Evolutionary conservation across 2,888 invertebrate species (phyloP), one percentile per base, ranked within the genome.

Genomic region (Scrobipalpa costella): DNA sequence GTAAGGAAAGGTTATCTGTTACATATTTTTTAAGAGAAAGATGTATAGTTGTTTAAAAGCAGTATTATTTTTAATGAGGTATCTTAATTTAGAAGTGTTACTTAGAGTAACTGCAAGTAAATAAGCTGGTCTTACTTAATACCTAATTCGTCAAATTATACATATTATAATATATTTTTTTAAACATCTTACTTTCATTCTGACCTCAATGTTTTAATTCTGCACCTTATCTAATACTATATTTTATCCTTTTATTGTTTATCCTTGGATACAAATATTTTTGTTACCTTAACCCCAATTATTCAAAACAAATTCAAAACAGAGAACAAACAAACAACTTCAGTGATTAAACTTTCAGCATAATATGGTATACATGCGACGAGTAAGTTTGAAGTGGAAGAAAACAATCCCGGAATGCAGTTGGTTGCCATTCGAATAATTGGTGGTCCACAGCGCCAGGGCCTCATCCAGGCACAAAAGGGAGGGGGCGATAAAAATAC

Each of bases 391-490:
- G 38, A 52, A 60, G 60, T 38, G 50, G 62, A 69, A 75, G 74
- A 77, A 78, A 81, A 76, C 75, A 78, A 79, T 77, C 74, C 57
- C 62, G 74, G 70, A 73, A 73, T 74, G 75, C 72, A 76, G 75
- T 73, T 75, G 76, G 78, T 77, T 79, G 74, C 79, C 77, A 79
- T 83, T 79, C 72, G 76, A 80, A 81, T 84, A 85, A 86, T 85
- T 81, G 83, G 76, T 78, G 75, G 79, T 74, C 77, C 77, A 78
- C 83, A 88, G 79, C 85, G 34, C 50, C 50, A 52, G 50, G 21
- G 50, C 0, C 50, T 11, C n/a, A 44, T 44, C n/a, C 6, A 44
- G 44, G 44, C 7, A 7, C n/a, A 3, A 44, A 15, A 15, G 15
- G 15, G 3, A 44, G 15, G 44, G 44, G 44, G n/a, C 44, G 15